Evolutionary conservation across 2,888 invertebrate genomes (phyloP).

Genomic region (Epirrhoe alternata): DNA sequence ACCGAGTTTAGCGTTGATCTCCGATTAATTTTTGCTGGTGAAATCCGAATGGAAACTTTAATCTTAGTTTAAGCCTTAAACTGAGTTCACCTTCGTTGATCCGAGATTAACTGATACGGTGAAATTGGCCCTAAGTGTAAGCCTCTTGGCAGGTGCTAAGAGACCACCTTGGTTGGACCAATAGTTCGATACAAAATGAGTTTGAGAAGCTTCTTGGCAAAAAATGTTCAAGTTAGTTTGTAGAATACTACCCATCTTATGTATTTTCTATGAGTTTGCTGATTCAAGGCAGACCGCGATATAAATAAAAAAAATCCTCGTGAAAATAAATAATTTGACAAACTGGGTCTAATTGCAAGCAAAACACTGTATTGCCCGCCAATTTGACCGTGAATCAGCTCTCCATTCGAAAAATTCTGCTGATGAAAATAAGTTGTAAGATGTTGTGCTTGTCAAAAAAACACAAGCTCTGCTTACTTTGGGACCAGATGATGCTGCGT

Average conservation of each 20-base stretch:
- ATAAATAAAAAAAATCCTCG: neutral
- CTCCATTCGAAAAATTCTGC: neutral
- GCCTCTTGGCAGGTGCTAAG: too few relatives aligned
- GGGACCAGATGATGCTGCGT: too few relatives aligned
- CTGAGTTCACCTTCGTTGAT: too few relatives aligned
- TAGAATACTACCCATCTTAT: neutral
- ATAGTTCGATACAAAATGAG: neutral
- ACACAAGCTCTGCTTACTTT: too few relatives aligned
- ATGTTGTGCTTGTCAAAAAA: too few relatives aligned
- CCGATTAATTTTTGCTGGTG: too few relatives aligned
- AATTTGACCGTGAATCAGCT: neutral
- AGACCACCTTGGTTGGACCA: neutral
- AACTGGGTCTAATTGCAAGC: neutral
- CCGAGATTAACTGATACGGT: too few relatives aligned
- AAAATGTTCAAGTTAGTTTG: neutral
- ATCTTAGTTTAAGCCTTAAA: too few relatives aligned
- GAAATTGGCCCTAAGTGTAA: too few relatives aligned
- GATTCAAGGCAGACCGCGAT: neutral
- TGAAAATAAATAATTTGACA: conserved; percentile 4
- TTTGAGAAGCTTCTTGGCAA: neutral
- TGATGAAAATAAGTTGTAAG: too few relatives aligned
- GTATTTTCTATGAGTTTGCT: neutral
- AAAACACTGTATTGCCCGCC: neutral
- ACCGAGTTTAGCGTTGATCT: too few relatives aligned
- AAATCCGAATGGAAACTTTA: too few relatives aligned